A percentile compares a stretch with the other conserved stretches of the same genome.
Evolutionary conservation across 2,797 vertebrate species (phyloP).

Genomic region (Myotis pilosus): DNA sequence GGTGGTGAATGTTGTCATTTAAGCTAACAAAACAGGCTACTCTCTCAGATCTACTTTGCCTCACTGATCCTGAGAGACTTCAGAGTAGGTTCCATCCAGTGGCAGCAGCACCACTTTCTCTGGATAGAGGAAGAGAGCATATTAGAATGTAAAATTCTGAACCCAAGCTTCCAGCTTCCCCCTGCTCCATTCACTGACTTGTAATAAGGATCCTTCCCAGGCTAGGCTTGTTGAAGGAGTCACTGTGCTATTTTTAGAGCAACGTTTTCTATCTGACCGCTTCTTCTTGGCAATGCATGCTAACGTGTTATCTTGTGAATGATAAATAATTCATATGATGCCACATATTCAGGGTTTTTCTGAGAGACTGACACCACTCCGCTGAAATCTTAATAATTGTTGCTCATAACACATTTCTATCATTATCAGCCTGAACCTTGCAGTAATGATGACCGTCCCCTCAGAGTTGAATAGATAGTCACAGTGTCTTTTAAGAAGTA

Average conservation of each 20-base stretch:
- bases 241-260: neutral
- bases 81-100: neutral
- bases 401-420: neutral
- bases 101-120: neutral
- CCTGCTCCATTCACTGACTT: neutral
- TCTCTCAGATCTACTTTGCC: neutral
- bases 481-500: neutral
- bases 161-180: neutral
- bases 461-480: neutral
- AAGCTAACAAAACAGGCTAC: neutral
- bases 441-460: neutral
- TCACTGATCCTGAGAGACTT: neutral
- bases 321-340: conserved; percentile 36
- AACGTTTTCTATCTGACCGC: neutral
- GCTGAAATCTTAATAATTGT: neutral
- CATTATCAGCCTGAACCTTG: neutral
- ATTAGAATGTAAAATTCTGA: neutral
- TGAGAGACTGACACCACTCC: neutral
- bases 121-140: neutral
- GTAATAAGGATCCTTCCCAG: neutral
- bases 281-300: neutral
- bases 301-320: neutral
- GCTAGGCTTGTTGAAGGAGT: neutral
- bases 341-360: neutral
- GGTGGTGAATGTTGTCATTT: neutral